These are phyloP conservation scores for Xyrauchen texanus DNA, from an alignment of 2,113 vertebrate genomes.

Conservation along the genomic window DNA sequence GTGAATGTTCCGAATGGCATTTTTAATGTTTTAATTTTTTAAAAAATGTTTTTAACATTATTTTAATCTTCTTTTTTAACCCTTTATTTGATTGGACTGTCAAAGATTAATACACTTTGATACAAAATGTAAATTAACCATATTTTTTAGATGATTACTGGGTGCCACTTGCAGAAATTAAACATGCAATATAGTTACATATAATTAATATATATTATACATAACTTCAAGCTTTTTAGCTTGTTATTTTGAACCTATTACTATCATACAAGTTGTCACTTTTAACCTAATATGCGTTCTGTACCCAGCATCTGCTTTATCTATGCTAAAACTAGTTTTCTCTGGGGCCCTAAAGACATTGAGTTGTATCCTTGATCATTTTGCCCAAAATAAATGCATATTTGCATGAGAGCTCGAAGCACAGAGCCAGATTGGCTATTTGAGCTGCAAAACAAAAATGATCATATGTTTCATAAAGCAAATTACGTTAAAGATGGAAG, in stretches of 20 bases:
- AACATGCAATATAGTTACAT: too few relatives aligned
- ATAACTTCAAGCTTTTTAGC: background rate
- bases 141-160: too few relatives aligned
- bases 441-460: background rate
- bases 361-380: conserved; percentile 25
- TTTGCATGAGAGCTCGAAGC: too few relatives aligned
- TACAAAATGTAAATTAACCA: too few relatives aligned
- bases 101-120: too few relatives aligned
- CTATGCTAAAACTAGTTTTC: conserved; percentile 28
- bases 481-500: background rate
- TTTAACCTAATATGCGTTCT: background rate
- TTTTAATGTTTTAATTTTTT: too few relatives aligned
- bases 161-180: too few relatives aligned
- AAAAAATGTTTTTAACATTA: too few relatives aligned
- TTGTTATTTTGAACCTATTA: background rate
- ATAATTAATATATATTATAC: too few relatives aligned
- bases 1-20: too few relatives aligned
- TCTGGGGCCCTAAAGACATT: background rate
- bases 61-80: too few relatives aligned
- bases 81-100: too few relatives aligned
- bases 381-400: conserved; percentile 19
- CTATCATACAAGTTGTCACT: background rate
- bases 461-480: conserved; percentile 5
- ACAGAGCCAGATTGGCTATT: background rate
- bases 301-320: background rate